A percentile compares a stretch with the other conserved stretches of the same genome.
These are phyloP conservation scores for Andrena bicolor DNA, from an alignment of 2,888 invertebrate species.

Conservation along the genomic window DNA sequence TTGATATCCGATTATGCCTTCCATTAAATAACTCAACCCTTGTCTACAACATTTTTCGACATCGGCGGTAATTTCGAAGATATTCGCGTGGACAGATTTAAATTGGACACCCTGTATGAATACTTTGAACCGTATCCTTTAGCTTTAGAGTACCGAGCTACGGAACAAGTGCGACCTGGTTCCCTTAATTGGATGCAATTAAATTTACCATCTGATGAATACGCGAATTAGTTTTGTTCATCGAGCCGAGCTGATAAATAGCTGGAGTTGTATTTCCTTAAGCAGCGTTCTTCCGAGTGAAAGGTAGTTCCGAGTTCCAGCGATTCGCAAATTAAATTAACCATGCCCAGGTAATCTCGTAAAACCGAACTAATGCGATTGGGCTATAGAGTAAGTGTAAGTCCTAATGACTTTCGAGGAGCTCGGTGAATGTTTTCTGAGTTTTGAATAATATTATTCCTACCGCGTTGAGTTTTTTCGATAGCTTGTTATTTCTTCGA, in stretches of 20 bases:
- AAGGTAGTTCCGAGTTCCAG: conserved; percentile 20
- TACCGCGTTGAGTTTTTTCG: too few species aligned
- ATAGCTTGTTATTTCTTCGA: too few species aligned
- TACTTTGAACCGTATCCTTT: conserved; percentile 3
- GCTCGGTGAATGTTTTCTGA: too few species aligned
- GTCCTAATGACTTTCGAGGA: too few species aligned
- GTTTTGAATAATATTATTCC: too few species aligned
- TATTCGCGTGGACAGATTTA: too few species aligned
- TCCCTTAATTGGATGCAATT: conserved; percentile 67
- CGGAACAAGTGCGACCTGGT: conserved; percentile 32
- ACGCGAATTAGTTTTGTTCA: conserved; percentile 30
- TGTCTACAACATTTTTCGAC: too few species aligned
- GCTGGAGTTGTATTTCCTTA: conserved; percentile 16
- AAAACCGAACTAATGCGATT: background rate
- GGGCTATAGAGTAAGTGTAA: background rate
- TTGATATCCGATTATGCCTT: too few species aligned
- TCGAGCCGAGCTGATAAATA: conserved; percentile 30
- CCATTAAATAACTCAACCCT: too few species aligned
- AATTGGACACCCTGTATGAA: too few species aligned
- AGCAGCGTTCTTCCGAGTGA: background rate
- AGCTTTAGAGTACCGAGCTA: background rate
- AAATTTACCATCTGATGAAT: conserved; percentile 40
- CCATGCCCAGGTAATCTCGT: background rate
- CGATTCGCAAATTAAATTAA: background rate
- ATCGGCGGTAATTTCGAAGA: too few species aligned